Conservation (phyloP, 2,888 invertebrate species). For the Seira musarum region DNA sequence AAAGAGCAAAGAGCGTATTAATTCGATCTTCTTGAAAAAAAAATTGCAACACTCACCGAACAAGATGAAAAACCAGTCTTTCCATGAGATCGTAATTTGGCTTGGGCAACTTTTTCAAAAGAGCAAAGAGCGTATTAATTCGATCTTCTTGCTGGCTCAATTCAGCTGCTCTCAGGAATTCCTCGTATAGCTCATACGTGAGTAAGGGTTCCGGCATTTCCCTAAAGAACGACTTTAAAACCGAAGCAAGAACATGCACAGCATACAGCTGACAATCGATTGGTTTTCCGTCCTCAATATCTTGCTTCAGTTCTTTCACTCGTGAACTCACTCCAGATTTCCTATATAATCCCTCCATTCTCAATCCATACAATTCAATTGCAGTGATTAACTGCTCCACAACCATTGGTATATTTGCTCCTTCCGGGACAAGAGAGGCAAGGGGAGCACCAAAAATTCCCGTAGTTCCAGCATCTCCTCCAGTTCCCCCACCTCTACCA, state of each 20-base stretch:
- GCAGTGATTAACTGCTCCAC: slow-evolving; percentile 90
- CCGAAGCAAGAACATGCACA: slow-evolving; percentile 91
- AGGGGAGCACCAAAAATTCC: slow-evolving; percentile 89
- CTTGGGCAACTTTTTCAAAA: slow-evolving; percentile 90
- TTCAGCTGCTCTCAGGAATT: slow-evolving; percentile 91
- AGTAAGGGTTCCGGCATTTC: slow-evolving; percentile 95
- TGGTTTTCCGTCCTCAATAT: slow-evolving; percentile 84
- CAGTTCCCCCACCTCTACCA: slow-evolving; percentile 61
- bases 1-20: slow-evolving; percentile 86
- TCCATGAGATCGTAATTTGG: slow-evolving; percentile 93
- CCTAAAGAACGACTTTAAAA: slow-evolving; percentile 79
- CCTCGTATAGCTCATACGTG: slow-evolving; percentile 95
- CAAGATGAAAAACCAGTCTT: slow-evolving; percentile 92
- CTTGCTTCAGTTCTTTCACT: slow-evolving; percentile 78
- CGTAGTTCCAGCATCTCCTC: slow-evolving; percentile 56
- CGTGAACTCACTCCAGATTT: slow-evolving; percentile 83
- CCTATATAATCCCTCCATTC: slow-evolving; percentile 93
- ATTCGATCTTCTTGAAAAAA: slow-evolving; percentile 74
- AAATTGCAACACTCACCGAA: slow-evolving; percentile 74
- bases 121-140: slow-evolving; percentile 87
- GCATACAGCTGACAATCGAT: slow-evolving; percentile 85
- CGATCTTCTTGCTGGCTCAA: slow-evolving; percentile 86
- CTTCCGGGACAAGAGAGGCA: slow-evolving; percentile 80
- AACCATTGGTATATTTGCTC: slow-evolving; percentile 86
- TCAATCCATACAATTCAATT: slow-evolving; percentile 92